Conservation (phyloP, 2,888 invertebrate species). For the Brachypalpus laphriformis region DNA sequence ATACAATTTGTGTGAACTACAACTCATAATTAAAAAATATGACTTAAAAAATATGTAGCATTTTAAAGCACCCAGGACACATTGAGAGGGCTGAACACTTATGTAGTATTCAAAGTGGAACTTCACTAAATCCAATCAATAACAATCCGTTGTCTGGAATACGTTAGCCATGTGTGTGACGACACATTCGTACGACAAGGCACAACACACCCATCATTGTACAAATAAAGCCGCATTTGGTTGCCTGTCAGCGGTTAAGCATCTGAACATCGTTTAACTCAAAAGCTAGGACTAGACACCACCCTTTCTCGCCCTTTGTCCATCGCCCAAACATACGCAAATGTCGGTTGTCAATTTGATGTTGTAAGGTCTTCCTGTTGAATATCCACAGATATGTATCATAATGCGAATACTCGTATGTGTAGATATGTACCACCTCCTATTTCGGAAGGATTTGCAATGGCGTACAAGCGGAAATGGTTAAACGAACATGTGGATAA, state of each 20-base stretch:
- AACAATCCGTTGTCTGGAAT: slow-evolving; percentile 38
- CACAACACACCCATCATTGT: neutral
- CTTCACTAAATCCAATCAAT: slow-evolving; percentile 62
- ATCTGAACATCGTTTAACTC: slow-evolving; percentile 53
- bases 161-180: slow-evolving; percentile 43
- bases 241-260: slow-evolving; percentile 51
- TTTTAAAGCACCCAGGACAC: too few species aligned
- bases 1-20: too few species aligned
- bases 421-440: neutral
- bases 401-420: slow-evolving; percentile 17
- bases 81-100: too few species aligned
- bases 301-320: slow-evolving; percentile 8
- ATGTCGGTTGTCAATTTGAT: slow-evolving; percentile 63
- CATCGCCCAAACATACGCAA: slow-evolving; percentile 44
- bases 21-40: too few species aligned
- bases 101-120: slow-evolving; percentile 43
- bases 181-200: slow-evolving; percentile 36
- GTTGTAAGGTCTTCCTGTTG: slow-evolving; percentile 67
- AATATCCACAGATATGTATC: slow-evolving; percentile 15
- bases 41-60: too few species aligned
- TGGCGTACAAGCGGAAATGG: slow-evolving; percentile 36
- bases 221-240: neutral
- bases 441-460: slow-evolving; percentile 44
- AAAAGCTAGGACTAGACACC: slow-evolving; percentile 29
- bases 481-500: slow-evolving; percentile 17